Conservation (phyloP, 2,113 vertebrate genomes). For the Vombatus ursinus region DNA sequence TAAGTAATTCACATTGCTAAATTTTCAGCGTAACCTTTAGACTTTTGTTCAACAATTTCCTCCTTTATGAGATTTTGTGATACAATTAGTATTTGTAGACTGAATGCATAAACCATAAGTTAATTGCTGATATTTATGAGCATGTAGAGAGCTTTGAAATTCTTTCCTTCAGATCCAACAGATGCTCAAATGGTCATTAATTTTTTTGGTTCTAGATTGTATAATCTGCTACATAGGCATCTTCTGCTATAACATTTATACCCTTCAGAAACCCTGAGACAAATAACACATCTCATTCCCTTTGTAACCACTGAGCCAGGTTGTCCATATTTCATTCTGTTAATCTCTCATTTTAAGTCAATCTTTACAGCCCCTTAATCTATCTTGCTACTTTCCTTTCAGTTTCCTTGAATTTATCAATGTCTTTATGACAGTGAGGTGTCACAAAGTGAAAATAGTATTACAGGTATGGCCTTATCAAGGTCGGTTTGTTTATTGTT, state of each 20-base stretch:
- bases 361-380: constrained; percentile 40
- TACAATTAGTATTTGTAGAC: neutral
- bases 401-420: constrained; percentile 37
- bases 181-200: neutral
- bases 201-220: neutral
- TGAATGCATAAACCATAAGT: neutral
- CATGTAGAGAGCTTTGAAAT: neutral
- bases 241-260: neutral
- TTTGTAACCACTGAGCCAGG: constrained; percentile 5
- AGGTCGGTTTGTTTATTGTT: constrained; percentile 40
- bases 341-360: constrained; percentile 40
- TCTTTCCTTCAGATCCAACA: neutral
- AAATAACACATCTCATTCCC: neutral
- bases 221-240: neutral
- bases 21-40: neutral
- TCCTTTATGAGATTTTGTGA: neutral
- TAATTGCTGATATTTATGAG: neutral
- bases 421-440: constrained; percentile 35
- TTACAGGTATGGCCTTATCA: constrained; percentile 38
- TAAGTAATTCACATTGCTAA: neutral
- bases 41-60: neutral
- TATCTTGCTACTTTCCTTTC: constrained; percentile 34
- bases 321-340: constrained; percentile 36
- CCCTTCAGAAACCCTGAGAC: constrained; percentile 15
- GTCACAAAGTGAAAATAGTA: constrained; percentile 42